Base-by-base conservation (phyloP, 2,797 vertebrate genomes). In the Semaprochilodus insignis region DNA sequence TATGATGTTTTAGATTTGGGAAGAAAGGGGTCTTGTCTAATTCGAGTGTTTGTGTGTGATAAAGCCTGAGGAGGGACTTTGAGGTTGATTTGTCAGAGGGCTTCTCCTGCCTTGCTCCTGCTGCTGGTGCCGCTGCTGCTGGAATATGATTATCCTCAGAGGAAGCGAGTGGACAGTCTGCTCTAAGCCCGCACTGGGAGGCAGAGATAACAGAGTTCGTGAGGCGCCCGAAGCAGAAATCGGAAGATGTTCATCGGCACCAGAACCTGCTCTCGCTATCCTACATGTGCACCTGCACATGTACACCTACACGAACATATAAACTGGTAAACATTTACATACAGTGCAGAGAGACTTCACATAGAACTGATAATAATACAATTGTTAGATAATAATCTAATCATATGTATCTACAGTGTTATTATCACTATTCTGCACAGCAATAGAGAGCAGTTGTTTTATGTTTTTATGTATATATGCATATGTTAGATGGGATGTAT, bases 261-360 rank as follows among this genome's bases (percentile, higher is more conserved):
- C 44, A 44, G 62, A 51, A 69, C 82, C 73, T 71, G 55, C 34
- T n/a, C 70, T 16, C 75, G 21, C 60, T 70, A 25, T 15, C 60
- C 54, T 55, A 19, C 80, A 62, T 23, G 51, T 25, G 19, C 69
- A 73, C 78, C 7, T 55, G 60, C 65, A n/a, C 51, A 10, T 4
- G 19, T 44, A 13, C 54, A 51, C 69, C 44, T 25, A 27, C 60
- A 52, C 23, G 63, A 23, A 65, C 62, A 65, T n/a, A 65, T 40
- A 48, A 48, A 48, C 44, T 48, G 44, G 1, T 2, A 48, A 48
- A 48, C 44, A 10, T 44, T 44, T 7, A 44, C 44, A 48, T 48
- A 11, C 44, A 48, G 44, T 13, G 11, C 44, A 48, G 44, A 48
- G 6, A 48, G 44, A 48, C 10, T 48, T 48, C 44, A 48, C 11